phyloP scores from a whole-genome alignment of 2,113 vertebrate genomes.

The Solenodon paradoxus region DNA sequence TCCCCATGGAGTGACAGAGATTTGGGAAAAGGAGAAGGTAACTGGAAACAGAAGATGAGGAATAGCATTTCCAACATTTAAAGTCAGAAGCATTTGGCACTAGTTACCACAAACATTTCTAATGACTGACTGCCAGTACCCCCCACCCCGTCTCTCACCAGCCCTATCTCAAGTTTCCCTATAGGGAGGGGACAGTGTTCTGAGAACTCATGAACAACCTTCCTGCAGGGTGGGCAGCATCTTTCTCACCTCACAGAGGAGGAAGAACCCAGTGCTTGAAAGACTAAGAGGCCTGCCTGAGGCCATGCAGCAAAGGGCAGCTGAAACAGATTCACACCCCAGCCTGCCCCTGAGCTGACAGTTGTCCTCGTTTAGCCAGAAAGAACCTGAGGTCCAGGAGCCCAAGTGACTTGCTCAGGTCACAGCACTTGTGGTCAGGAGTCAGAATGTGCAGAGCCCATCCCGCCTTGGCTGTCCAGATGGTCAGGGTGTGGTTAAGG shows the following conservation, averaged over 20 bases:
- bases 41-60: constrained; percentile 17
- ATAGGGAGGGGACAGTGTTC: neutral
- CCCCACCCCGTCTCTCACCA: neutral
- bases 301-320: neutral
- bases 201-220: neutral
- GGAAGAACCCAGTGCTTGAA: neutral
- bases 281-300: neutral
- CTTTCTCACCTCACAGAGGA: neutral
- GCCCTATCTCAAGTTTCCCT: no score
- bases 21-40: neutral
- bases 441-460: neutral
- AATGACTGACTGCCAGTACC: neutral
- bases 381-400: constrained; percentile 1
- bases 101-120: neutral
- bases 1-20: neutral
- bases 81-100: neutral
- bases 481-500: neutral
- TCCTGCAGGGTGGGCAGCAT: neutral
- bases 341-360: neutral
- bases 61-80: neutral
- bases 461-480: neutral
- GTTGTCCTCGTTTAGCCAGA: neutral
- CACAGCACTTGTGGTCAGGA: neutral
- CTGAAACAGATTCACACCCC: neutral
- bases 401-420: neutral